Conservation (phyloP, 2,797 vertebrate species). For the Hapalemur alaotrensis region DNA sequence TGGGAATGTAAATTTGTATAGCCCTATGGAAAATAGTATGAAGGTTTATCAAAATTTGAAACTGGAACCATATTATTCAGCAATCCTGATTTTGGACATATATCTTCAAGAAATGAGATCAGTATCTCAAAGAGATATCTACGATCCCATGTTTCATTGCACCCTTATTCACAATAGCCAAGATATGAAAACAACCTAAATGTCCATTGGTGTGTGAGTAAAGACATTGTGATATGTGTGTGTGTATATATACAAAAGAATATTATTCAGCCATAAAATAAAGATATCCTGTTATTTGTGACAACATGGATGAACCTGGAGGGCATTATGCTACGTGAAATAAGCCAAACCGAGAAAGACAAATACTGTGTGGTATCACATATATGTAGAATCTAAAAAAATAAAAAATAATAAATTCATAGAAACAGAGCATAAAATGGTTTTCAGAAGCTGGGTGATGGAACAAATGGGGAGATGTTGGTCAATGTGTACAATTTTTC, state of each 20-base stretch:
- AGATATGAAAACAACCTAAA: not conserved
- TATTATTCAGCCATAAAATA: not conserved
- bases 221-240: not conserved
- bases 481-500: not conserved
- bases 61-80: not conserved
- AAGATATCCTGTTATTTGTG: not conserved
- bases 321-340: not conserved
- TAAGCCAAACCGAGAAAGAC: no score
- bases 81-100: not conserved
- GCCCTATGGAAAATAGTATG: not conserved
- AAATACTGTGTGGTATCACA: not conserved
- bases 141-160: not conserved
- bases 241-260: not conserved
- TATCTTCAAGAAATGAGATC: not conserved
- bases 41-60: not conserved
- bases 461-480: not conserved
- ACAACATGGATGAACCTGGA: not conserved
- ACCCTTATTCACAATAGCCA: not conserved
- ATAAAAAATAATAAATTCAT: not conserved
- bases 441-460: not conserved
- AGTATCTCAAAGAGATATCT: not conserved
- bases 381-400: not conserved
- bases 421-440: not conserved
- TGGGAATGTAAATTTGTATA: not conserved
- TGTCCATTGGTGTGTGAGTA: not conserved